phyloP scores from a whole-genome alignment of 1,140 invertebrate species.

The Ostrea edulis region DNA sequence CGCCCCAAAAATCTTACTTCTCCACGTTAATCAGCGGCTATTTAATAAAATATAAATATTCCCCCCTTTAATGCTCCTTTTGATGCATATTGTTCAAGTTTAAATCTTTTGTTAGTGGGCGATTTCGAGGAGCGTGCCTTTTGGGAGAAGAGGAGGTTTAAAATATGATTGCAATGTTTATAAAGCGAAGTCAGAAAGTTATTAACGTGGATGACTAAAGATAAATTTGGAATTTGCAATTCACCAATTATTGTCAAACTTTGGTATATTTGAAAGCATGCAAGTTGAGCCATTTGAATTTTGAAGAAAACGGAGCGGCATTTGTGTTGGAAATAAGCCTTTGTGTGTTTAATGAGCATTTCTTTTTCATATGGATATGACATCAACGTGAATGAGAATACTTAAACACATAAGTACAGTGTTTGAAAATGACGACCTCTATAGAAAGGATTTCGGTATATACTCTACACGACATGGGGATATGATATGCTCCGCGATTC shows the following conservation, averaged over 20 bases:
- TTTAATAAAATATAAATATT: slow-evolving; percentile 26
- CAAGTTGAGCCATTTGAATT: neutral
- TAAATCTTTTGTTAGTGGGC: slow-evolving; percentile 20
- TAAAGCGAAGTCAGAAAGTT: slow-evolving; percentile 6
- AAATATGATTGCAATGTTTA: slow-evolving; percentile 18
- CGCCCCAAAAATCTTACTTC: slow-evolving; percentile 1
- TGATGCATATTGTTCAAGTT: neutral
- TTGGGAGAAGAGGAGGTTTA: neutral
- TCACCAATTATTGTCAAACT: slow-evolving; percentile 21
- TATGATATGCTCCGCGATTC: neutral
- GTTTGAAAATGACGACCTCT: slow-evolving; percentile 5
- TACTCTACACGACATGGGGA: neutral
- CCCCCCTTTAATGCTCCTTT: slow-evolving; percentile 10
- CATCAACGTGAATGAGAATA: neutral
- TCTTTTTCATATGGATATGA: neutral
- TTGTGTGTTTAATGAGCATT: neutral
- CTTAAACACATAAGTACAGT: neutral
- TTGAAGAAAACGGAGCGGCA: neutral
- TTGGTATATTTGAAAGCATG: neutral
- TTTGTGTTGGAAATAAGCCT: neutral
- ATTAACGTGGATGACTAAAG: neutral
- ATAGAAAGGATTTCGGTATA: neutral
- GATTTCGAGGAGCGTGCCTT: neutral
- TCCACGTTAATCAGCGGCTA: neutral
- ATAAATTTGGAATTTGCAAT: neutral